Conservation (phyloP, 2,113 vertebrate genomes). For the Grantiella picta region DNA sequence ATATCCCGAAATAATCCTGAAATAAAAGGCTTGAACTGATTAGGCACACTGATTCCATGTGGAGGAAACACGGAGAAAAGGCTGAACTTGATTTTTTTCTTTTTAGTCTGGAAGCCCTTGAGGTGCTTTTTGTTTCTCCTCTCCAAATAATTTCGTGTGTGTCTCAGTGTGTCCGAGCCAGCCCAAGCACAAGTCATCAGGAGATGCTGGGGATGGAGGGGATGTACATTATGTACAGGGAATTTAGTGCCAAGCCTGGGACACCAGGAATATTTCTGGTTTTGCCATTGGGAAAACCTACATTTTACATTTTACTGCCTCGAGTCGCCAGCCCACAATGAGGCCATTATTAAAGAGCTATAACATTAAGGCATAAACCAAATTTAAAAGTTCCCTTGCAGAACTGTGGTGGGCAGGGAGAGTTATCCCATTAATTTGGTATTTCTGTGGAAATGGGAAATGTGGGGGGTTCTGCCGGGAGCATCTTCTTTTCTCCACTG, state of each 20-base stretch:
- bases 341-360: not conserved
- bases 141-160: not conserved
- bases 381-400: not conserved
- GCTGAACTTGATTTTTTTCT: not conserved
- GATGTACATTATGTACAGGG: not conserved
- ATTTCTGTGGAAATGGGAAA: not conserved
- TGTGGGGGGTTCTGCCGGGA: not conserved
- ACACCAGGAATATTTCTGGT: not conserved
- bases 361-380: not conserved
- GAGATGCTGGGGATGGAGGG: not conserved
- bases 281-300: not conserved
- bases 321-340: not conserved
- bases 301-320: not conserved
- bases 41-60: not conserved
- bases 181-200: not conserved
- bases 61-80: not conserved
- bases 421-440: not conserved
- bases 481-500: not conserved
- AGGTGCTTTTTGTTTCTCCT: not conserved
- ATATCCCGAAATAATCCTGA: not conserved
- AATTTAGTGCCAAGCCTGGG: not conserved
- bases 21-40: not conserved
- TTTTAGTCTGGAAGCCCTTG: not conserved
- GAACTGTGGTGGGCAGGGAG: not conserved
- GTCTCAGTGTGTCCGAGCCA: not conserved